phyloP scores from a whole-genome alignment of 2,113 vertebrate species.

The Passer montanus region DNA sequence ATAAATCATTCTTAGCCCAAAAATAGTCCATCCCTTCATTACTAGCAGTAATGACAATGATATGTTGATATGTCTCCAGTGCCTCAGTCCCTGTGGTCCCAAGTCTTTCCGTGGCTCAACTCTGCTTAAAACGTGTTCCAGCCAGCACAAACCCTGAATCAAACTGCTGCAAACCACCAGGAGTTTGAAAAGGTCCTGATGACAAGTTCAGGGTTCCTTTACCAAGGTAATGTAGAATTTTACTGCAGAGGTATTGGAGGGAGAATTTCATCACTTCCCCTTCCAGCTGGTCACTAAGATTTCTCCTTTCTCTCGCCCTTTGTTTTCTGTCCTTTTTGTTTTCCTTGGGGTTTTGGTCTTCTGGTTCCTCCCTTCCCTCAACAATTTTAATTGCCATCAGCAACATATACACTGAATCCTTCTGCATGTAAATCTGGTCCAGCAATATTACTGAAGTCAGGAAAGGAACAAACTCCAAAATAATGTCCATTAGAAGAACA shows the following conservation, averaged over 20 bases:
- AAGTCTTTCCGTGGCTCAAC: rapidly evolving
- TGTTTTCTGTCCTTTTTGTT: neutral
- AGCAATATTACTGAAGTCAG: neutral
- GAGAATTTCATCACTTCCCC: neutral
- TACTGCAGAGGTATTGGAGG: neutral
- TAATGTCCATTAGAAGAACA: rapidly evolving
- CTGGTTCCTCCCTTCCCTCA: neutral
- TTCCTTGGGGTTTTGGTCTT: neutral
- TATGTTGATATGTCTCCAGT: neutral
- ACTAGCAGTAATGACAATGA: neutral
- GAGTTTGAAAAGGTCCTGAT: neutral
- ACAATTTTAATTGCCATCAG: neutral
- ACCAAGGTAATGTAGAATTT: neutral
- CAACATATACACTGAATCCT: neutral
- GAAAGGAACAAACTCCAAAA: neutral
- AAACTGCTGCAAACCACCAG: neutral
- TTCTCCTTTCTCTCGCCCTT: neutral
- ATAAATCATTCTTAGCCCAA: neutral
- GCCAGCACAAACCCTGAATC: neutral
- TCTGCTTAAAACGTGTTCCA: neutral
- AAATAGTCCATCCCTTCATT: neutral
- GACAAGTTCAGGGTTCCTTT: neutral
- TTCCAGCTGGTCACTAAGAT: neutral
- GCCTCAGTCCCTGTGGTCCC: rapidly evolving
- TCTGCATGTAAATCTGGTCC: neutral